Percentiles rank a stretch among this genome's conserved stretches.
Conservation (phyloP, 1,140 invertebrate species). For the Manduca sexta region DNA sequence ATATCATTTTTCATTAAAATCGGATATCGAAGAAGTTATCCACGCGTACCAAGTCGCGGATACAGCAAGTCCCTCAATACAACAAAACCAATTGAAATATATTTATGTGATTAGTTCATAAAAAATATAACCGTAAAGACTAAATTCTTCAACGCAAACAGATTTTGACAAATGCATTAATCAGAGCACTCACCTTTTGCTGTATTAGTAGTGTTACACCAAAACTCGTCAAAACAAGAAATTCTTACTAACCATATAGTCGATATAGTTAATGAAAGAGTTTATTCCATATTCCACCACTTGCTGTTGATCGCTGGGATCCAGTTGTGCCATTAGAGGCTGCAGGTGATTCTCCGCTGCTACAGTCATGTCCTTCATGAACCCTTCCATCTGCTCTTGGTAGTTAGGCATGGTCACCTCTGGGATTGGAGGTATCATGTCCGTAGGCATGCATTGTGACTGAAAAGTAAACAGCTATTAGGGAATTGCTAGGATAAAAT, state of each 20-base stretch:
- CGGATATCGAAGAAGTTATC: too few species aligned
- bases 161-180: too few species aligned
- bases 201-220: too few species aligned
- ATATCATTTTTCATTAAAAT: too few species aligned
- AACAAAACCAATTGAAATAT: too few species aligned
- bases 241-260: slow-evolving; percentile 4
- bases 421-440: background rate
- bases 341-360: background rate
- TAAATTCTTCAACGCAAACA: too few species aligned
- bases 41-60: too few species aligned
- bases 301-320: background rate
- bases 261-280: background rate
- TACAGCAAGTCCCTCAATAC: too few species aligned
- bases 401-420: background rate
- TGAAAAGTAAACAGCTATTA: background rate
- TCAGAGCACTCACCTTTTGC: too few species aligned
- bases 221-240: background rate
- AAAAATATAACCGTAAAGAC: too few species aligned
- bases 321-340: background rate
- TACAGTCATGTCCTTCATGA: background rate
- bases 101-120: too few species aligned
- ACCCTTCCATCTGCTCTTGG: background rate
- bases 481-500: too few species aligned
- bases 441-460: background rate
- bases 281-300: background rate